Base-by-base conservation (phyloP, 2,113 vertebrate genomes). In the Phodopus roborovskii region DNA sequence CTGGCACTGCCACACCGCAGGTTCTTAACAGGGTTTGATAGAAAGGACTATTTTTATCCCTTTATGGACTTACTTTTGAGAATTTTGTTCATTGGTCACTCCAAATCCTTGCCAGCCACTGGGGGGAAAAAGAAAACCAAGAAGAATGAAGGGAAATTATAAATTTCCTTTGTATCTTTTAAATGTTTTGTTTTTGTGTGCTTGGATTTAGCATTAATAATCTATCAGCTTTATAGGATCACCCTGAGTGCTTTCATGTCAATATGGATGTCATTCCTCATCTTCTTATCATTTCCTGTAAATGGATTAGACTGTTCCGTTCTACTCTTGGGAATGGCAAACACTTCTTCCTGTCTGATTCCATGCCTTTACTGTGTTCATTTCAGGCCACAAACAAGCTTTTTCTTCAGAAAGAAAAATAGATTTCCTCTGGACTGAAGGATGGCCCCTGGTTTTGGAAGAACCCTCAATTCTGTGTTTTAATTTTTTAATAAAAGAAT, bases 251-350 rank as follows among this genome's bases (percentile, higher is more conserved):
- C 94, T 94, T 97, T 95, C 82, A 95, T 75, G 92, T 96, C 94
- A 68, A 90, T 91, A 42, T 66, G 94, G 73, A 66, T 77, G 91
- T 94, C 68, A 86, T 91, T 92, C 75, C 74, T 93, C 77, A 71
- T 88, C 78, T 92, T 96, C 82, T 94, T 33, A 7, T 96, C 88
- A 95, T 96, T 97, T 97, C 97, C 97, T 97, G 95, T 77, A 28
- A 45, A 13, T n/a, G 42, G 97, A 94, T 92, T 94, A 90, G 62
- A 58, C 92, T 60, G 85, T 64, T 97, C 92, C 83, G 11, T 82
- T 95, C 92, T 95, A 88, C 87, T 91, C 82, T 94, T 81, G 62
- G 88, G 93, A 88, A 81, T 30, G 7, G 71, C 94, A 95, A 94
- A 94, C 78, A 82, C n/a, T 96, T 75, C 90, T 58, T 95, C 68